These are phyloP conservation scores for Acanthurus tractus DNA, from an alignment of 2,797 vertebrate genomes.

Conservation along the genomic window DNA sequence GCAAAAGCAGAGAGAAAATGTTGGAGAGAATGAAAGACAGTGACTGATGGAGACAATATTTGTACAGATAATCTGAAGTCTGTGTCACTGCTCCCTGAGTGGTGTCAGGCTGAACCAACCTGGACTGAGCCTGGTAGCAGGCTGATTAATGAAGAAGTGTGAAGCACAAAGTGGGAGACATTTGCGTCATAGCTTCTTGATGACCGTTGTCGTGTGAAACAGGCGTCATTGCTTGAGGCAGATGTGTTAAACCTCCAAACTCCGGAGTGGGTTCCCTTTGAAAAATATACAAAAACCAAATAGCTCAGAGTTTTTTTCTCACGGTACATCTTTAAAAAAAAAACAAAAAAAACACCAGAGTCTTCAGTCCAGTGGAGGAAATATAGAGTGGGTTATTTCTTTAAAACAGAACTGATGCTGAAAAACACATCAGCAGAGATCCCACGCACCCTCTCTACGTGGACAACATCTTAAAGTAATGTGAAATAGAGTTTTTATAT, in stretches of 20 bases:
- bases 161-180: conserved; percentile 68
- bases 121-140: conserved; percentile 36
- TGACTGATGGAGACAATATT: conserved; percentile 23
- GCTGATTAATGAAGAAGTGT: conserved; percentile 54
- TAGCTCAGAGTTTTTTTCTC: conserved; percentile 19
- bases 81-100: conserved; percentile 45
- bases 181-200: conserved; percentile 56
- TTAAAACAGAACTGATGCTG: conserved; percentile 28
- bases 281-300: conserved; percentile 11
- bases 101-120: conserved; percentile 42
- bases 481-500: conserved; percentile 21
- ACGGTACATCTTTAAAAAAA: conserved; percentile 5
- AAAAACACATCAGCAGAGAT: conserved; percentile 30
- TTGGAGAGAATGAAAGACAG: conserved; percentile 9
- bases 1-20: conserved; percentile 15
- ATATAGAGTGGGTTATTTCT: conserved; percentile 20
- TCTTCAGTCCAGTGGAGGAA: conserved; percentile 19
- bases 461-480: background rate
- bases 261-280: conserved; percentile 17
- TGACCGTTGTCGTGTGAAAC: conserved; percentile 35
- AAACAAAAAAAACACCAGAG: conserved; percentile 1
- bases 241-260: conserved; percentile 35
- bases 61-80: conserved; percentile 58
- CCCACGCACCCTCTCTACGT: conserved; percentile 6
- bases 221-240: conserved; percentile 35